These are phyloP conservation scores for Drosophila quadrilineata DNA, from an alignment of 1,140 invertebrate genomes.

Conservation along the genomic window DNA sequence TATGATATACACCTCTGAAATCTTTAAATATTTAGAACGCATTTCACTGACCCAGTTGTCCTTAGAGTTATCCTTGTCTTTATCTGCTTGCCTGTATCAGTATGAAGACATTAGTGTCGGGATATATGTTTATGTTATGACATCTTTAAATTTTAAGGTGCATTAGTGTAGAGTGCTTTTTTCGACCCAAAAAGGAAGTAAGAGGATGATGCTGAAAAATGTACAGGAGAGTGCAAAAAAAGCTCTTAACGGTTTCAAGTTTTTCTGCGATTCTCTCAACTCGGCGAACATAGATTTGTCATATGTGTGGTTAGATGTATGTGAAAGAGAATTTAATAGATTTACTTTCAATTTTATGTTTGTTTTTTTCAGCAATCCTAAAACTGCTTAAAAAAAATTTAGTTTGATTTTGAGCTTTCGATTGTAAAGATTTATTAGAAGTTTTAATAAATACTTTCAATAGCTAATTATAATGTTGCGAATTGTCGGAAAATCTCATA, in stretches of 20 bases:
- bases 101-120: constrained; percentile 27
- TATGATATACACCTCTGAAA: no score
- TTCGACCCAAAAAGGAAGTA: constrained; percentile 56
- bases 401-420: no score
- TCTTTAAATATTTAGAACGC: no score
- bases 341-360: no score
- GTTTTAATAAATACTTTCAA: constrained; percentile 30
- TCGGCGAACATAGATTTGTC: not conserved
- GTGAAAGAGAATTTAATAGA: no score
- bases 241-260: constrained; percentile 74
- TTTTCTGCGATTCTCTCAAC: constrained; percentile 12
- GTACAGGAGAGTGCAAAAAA: constrained; percentile 65
- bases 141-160: constrained; percentile 78
- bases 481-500: constrained; percentile 47
- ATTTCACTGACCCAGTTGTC: constrained; percentile 1
- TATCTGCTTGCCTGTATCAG: not conserved
- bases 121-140: constrained; percentile 79
- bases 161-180: constrained; percentile 79
- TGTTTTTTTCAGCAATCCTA: not conserved
- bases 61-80: not conserved
- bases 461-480: constrained; percentile 63
- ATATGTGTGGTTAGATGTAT: not conserved
- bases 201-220: constrained; percentile 59
- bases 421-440: no score
- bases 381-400: no score